Conservation (phyloP, 2,888 invertebrate species). For the Dasypolia templi region DNA sequence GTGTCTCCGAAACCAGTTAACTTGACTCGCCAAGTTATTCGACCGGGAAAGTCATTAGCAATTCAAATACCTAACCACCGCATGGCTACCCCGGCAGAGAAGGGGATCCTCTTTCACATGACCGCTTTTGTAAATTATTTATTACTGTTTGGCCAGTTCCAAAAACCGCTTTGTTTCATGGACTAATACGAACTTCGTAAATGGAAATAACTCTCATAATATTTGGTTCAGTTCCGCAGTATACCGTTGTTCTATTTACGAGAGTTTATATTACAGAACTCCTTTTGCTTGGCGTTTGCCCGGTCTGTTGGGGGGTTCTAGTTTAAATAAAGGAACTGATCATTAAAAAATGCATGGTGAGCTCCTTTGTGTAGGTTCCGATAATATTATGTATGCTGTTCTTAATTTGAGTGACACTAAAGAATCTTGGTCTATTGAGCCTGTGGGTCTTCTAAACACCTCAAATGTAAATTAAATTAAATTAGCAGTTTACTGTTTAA, state of each 20-base stretch:
- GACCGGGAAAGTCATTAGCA: constrained; percentile 86
- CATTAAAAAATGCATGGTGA: constrained; percentile 10
- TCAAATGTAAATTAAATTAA: neutral
- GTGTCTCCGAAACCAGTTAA: constrained; percentile 80
- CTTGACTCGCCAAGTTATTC: constrained; percentile 81
- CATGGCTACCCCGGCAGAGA: constrained; percentile 79
- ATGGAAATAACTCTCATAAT: constrained; percentile 76
- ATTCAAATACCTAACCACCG: constrained; percentile 87
- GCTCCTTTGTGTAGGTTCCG: neutral
- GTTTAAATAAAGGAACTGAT: constrained; percentile 38
- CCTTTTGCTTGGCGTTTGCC: constrained; percentile 16
- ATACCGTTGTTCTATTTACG: constrained; percentile 52
- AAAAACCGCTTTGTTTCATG: constrained; percentile 83
- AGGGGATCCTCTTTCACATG: constrained; percentile 86
- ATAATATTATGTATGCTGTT: neutral
- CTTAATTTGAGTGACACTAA: neutral
- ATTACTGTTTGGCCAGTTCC: constrained; percentile 86
- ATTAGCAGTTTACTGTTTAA: neutral
- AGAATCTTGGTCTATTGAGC: too few relatives aligned
- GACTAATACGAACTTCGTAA: constrained; percentile 75
- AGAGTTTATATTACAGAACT: constrained; percentile 37
- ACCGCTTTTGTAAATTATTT: constrained; percentile 88
- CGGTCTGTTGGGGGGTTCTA: constrained; percentile 8
- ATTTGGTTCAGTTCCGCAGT: constrained; percentile 62
- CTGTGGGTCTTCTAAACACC: neutral